Conservation (phyloP, 1,140 invertebrate species). For the Diprion similis region DNA sequence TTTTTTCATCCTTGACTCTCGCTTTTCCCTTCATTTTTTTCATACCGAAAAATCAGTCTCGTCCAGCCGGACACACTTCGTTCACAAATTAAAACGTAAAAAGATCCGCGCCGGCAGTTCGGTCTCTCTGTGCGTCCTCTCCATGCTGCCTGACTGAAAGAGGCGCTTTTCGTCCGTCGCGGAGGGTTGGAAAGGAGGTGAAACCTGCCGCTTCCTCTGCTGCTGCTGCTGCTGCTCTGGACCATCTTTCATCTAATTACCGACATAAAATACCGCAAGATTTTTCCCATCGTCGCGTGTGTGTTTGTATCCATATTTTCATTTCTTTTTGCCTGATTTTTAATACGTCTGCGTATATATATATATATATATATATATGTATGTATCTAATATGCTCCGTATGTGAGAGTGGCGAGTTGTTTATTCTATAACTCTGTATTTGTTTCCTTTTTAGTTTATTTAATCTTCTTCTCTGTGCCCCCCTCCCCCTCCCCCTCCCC, state of each 20-base stretch:
- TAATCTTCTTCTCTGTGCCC: constrained; percentile 23
- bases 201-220: constrained; percentile 21
- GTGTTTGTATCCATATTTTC: neutral
- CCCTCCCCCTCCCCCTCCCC: constrained; percentile 13
- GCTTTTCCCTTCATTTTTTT: neutral
- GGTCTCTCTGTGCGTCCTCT: constrained; percentile 13
- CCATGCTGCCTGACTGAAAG: constrained; percentile 16
- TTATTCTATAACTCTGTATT: neutral
- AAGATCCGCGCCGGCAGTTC: constrained; percentile 26
- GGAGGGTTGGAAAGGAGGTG: constrained; percentile 22
- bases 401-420: neutral
- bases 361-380: no score
- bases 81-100: constrained; percentile 52
- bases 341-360: no score
- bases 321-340: neutral
- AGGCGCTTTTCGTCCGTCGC: neutral
- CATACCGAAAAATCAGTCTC: constrained; percentile 30
- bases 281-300: constrained; percentile 35
- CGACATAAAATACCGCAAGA: constrained; percentile 53
- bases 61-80: constrained; percentile 40
- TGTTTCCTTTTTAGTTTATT: constrained; percentile 17
- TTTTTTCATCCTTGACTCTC: constrained; percentile 26
- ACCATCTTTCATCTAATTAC: constrained; percentile 59
- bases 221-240: constrained; percentile 30
- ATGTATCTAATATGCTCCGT: neutral